Conservation (phyloP, 2,113 vertebrate genomes). For the Syngnathoides biaculeatus region DNA sequence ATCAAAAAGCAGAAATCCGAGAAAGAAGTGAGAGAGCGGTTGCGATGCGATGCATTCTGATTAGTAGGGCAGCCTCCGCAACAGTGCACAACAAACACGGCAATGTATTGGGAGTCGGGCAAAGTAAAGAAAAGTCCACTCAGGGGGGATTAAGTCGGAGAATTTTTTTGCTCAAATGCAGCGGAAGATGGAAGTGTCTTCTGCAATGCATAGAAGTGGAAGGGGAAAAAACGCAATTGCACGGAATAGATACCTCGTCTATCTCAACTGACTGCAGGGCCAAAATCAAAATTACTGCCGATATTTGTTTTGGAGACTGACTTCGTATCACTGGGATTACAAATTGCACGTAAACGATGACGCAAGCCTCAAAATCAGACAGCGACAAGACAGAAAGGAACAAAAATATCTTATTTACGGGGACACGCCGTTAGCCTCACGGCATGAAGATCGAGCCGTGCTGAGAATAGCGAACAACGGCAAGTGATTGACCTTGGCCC, state of each 20-base stretch:
- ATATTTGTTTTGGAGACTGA: neutral
- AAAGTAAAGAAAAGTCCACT: slow-evolving; percentile 9
- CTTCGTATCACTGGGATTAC: too few species aligned
- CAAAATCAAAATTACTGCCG: neutral
- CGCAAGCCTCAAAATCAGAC: neutral
- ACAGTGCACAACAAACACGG: slow-evolving; percentile 8
- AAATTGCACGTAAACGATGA: neutral
- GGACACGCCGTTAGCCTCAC: too few species aligned
- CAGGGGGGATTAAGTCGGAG: slow-evolving; percentile 3
- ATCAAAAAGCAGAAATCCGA: slow-evolving; percentile 12
- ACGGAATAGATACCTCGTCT: neutral
- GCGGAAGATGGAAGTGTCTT: neutral
- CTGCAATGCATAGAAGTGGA: neutral
- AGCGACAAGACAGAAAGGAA: neutral
- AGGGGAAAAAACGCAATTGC: neutral
- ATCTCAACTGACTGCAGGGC: neutral
- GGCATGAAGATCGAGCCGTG: too few species aligned
- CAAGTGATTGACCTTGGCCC: too few species aligned
- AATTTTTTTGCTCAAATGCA: neutral
- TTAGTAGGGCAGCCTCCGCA: slow-evolving; percentile 42
- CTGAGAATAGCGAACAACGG: too few species aligned
- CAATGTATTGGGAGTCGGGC: neutral
- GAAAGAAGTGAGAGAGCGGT: neutral
- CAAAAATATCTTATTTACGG: neutral
- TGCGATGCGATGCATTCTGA: slow-evolving; percentile 42